phyloP scores from a whole-genome alignment of 2,797 vertebrate species.

The Eleutherodactylus coqui region DNA sequence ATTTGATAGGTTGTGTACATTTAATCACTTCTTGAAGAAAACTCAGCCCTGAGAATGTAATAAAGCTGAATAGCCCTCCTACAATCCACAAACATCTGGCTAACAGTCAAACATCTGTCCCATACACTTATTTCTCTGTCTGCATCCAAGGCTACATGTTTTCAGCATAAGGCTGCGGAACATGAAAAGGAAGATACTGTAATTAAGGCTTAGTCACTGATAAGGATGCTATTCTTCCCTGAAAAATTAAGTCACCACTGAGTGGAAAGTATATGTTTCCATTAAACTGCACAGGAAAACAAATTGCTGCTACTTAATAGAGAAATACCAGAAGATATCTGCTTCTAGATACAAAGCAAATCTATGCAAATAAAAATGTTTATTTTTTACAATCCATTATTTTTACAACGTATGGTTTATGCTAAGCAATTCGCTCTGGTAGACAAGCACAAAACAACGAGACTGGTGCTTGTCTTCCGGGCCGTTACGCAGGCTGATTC shows the following conservation, averaged over 20 bases:
- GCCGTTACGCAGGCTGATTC: no score
- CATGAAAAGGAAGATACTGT: slow-evolving; percentile 49
- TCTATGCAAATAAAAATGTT: background rate
- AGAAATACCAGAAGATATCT: background rate
- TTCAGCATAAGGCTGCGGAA: slow-evolving; percentile 38
- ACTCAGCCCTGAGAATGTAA: slow-evolving; percentile 29
- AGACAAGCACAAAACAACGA: no score
- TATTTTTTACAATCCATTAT: background rate
- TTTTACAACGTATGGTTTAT: no score
- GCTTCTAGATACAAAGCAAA: background rate
- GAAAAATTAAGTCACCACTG: slow-evolving; percentile 30
- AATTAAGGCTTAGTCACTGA: slow-evolving; percentile 53
- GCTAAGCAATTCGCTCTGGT: no score
- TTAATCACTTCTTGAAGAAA: slow-evolving; percentile 31
- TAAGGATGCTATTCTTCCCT: slow-evolving; percentile 25
- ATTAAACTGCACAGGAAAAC: slow-evolving; percentile 18
- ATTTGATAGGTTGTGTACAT: background rate
- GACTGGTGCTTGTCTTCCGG: no score
- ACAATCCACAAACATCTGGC: slow-evolving; percentile 46
- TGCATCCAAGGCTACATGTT: slow-evolving; percentile 22
- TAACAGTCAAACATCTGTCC: slow-evolving; percentile 56
- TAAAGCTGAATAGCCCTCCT: slow-evolving; percentile 38
- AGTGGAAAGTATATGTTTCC: slow-evolving; percentile 7
- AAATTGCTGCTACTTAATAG: background rate
- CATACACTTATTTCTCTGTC: slow-evolving; percentile 33